phyloP scores from a whole-genome alignment of 2,888 invertebrate genomes.

The Cheilosia scutellata region DNA sequence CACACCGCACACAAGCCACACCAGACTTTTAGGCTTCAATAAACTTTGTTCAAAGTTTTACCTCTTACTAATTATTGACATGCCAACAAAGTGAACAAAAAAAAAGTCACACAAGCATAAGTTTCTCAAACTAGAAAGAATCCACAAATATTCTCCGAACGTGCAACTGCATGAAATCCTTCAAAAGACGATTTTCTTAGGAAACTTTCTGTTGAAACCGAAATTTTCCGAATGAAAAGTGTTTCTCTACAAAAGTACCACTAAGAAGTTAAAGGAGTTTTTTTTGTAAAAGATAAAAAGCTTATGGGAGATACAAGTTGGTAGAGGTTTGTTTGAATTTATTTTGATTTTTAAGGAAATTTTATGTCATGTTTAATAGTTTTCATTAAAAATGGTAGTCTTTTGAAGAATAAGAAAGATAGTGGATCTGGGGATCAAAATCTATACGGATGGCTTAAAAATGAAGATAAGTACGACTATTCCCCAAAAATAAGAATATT shows the following conservation, averaged over 20 bases:
- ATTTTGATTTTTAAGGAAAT: no score
- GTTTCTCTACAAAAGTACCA: background rate
- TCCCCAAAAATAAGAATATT: no score
- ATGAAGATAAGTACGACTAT: no score
- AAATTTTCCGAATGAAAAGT: background rate
- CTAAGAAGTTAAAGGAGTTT: background rate
- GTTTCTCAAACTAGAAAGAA: background rate
- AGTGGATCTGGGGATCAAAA: no score
- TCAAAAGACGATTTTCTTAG: slow-evolving; percentile 6
- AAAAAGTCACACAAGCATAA: background rate
- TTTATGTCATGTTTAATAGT: no score
- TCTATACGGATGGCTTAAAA: no score
- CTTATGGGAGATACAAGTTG: background rate
- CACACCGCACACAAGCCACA: background rate
- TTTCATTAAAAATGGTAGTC: no score
- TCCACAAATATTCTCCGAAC: background rate
- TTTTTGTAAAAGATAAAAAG: background rate
- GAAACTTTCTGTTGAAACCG: background rate
- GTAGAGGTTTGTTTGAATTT: no score
- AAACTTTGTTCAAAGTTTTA: slow-evolving; percentile 13
- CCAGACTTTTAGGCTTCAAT: background rate
- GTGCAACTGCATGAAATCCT: slow-evolving; percentile 7
- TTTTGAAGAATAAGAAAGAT: no score
- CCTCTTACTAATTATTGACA: slow-evolving; percentile 12
- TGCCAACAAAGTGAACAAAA: background rate